Percentiles rank a stretch among this genome's conserved stretches.
These are phyloP conservation scores for Nesidiocoris tenuis DNA, from an alignment of 2,888 invertebrate species.

Conservation along the genomic window DNA sequence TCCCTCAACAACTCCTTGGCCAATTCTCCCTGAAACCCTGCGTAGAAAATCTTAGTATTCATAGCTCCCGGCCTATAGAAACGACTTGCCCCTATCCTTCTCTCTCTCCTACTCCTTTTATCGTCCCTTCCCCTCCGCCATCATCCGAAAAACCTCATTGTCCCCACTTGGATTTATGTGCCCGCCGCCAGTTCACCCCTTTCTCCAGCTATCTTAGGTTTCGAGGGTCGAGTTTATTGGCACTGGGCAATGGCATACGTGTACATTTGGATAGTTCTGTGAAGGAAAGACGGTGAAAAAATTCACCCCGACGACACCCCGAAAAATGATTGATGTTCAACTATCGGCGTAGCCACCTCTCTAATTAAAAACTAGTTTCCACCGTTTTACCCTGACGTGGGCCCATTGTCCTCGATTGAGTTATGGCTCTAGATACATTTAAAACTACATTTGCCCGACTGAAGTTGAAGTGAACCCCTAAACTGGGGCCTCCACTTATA, in stretches of 20 bases:
- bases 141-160: conserved; percentile 37
- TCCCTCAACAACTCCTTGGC: not conserved
- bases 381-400: conserved; percentile 21
- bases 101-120: not conserved
- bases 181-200: not conserved
- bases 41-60: not conserved
- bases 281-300: not conserved
- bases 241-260: not conserved
- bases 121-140: not conserved
- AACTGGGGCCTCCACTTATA: conserved; percentile 28
- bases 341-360: conserved; percentile 37
- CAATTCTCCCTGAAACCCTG: no score
- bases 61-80: not conserved
- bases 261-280: not conserved
- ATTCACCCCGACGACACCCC: not conserved
- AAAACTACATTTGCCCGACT: conserved; percentile 34
- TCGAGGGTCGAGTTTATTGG: not conserved
- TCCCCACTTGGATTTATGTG: conserved; percentile 36
- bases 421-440: conserved; percentile 42
- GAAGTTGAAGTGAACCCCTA: no score
- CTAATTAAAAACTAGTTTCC: conserved; percentile 47
- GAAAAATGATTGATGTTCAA: conserved; percentile 43
- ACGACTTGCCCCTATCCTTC: not conserved
- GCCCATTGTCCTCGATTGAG: conserved; percentile 29
- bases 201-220: not conserved